phyloP scores from a whole-genome alignment of 2,113 vertebrate genomes.

The Trogon melanurus region DNA sequence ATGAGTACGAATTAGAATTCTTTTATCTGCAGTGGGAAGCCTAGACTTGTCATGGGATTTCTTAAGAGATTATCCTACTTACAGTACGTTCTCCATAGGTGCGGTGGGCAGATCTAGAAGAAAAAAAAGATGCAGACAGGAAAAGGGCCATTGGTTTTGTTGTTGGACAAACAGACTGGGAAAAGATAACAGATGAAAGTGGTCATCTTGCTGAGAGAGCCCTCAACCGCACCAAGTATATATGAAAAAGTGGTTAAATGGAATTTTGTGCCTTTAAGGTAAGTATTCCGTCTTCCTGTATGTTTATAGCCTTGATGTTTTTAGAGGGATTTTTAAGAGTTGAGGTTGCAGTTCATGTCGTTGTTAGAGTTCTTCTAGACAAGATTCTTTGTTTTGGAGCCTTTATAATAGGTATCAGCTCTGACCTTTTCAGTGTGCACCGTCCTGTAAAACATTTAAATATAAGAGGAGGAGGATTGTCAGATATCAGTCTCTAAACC shows the following conservation, averaged over 20 bases:
- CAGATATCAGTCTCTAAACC: not conserved
- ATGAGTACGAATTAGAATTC: not conserved
- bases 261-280: slow-evolving; percentile 79
- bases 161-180: slow-evolving; percentile 99
- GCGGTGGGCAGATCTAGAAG: slow-evolving; percentile 98
- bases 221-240: slow-evolving; percentile 99
- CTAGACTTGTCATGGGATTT: not conserved
- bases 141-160: slow-evolving; percentile 99
- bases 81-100: slow-evolving; percentile 82
- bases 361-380: slow-evolving; percentile 3
- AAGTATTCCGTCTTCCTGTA: slow-evolving; percentile 26
- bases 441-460: not conserved
- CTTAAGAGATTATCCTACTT: slow-evolving; percentile 24
- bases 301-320: not conserved
- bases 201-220: slow-evolving; percentile 95
- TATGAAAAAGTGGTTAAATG: slow-evolving; percentile 82
- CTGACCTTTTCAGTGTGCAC: not conserved
- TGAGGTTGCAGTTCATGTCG: slow-evolving; percentile 11
- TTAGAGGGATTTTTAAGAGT: not conserved
- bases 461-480: not conserved
- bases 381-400: not conserved
- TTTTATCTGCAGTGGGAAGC: not conserved
- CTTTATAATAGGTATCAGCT: slow-evolving; percentile 1
- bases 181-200: slow-evolving; percentile 98
- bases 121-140: slow-evolving; percentile 96